Evolutionary conservation across 2,113 vertebrate genomes (phyloP), one percentile per base, ranked within the genome.

Genomic region (Vulpes ferrilata): DNA sequence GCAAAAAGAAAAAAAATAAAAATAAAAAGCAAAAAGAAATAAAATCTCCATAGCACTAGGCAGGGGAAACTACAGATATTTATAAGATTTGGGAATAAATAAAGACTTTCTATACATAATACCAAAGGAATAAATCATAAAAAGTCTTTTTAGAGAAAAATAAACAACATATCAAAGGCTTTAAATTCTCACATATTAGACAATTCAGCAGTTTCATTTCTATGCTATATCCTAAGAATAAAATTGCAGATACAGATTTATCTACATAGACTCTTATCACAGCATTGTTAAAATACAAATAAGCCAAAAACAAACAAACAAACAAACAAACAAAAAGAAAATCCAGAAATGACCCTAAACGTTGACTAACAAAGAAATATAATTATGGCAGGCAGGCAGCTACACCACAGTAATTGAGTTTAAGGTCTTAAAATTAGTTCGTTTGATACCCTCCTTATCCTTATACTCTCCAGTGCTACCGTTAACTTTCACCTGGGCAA

Each of bases 81-180:
- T 85, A 13, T 22, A 81, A 64, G 38, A 81, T 81, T 43, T 95
- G 27, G 67, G 23, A 80, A 85, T 38, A 25, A 23, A 35, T 30
- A 76, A 92, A 57, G 64, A 43, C 30, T 80, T 94, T 93, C 19
- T 55, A 83, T 81, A 76, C 2, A 67, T 3, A 93, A 60, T 38
- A 53, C 1, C 32, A 35, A 95, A 51, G 30, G 12, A 80, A 69
- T n/a, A 93, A 93, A 67, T 25, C 30, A 90, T 55, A 55, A 55
- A 62, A 83, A 81, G 15, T 3, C 43, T 93, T 90, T 83, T 74
- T 60, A 84, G 38, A 94, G 11, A 25, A 19, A 90, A 96, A 73
- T 55, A 5, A 90, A 69, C 10, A 27, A 64, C 2, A 2, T 30
- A 53, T n/a, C 23, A 27, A 74, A 91, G 57, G 43, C 6, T 73